Conservation (phyloP, 2,113 vertebrate genomes). For the Pteropus alecto region DNA sequence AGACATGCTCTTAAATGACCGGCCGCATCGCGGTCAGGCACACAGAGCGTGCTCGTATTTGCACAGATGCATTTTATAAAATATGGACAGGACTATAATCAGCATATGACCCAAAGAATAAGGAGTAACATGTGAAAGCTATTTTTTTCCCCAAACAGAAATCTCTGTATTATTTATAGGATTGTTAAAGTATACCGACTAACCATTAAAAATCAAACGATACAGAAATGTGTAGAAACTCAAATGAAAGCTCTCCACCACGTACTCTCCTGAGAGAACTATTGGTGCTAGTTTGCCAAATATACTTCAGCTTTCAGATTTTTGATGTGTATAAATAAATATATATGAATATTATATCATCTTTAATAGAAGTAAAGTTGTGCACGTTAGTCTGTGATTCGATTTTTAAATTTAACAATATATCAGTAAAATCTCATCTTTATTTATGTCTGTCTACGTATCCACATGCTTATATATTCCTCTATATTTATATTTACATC, state of each 20-base stretch:
- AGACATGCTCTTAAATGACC: fast-evolving
- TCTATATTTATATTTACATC: not conserved
- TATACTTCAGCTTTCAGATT: not conserved
- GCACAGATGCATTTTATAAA: not conserved
- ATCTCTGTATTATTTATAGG: not conserved
- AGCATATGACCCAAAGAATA: not conserved
- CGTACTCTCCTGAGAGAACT: not conserved
- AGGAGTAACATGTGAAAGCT: not conserved
- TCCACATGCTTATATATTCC: not conserved
- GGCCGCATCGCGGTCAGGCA: no score
- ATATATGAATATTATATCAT: not conserved
- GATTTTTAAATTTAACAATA: not conserved
- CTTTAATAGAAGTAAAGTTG: not conserved
- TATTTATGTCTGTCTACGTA: not conserved
- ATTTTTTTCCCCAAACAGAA: not conserved
- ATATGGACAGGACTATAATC: not conserved
- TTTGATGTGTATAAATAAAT: not conserved
- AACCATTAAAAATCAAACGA: not conserved
- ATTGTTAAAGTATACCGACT: not conserved
- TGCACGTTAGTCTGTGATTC: not conserved
- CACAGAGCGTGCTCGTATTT: not conserved
- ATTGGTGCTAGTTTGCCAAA: not conserved
- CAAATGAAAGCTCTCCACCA: not conserved
- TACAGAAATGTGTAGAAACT: not conserved
- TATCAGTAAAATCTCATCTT: not conserved